Conservation (phyloP, 2,113 vertebrate species). For the Etia nguti region DNA sequence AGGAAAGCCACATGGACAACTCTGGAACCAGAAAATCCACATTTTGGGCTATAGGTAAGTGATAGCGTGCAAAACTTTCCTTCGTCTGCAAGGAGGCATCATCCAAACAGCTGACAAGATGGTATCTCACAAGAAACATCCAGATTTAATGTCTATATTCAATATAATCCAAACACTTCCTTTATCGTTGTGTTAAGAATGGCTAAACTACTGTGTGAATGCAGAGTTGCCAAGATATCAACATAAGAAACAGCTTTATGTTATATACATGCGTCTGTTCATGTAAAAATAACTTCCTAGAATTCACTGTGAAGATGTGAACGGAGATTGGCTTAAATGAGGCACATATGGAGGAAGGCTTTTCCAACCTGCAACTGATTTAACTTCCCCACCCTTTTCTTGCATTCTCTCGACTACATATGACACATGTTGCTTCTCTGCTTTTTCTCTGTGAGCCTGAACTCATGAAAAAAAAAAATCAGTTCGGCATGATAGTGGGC, state of each 20-base stretch:
- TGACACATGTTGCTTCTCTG: not conserved
- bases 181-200: not conserved
- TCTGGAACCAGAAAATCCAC: not conserved
- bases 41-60: not conserved
- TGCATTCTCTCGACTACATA: not conserved
- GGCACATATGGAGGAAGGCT: slow-evolving; percentile 18
- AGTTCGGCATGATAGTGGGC: not conserved
- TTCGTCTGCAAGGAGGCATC: not conserved
- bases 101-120: not conserved
- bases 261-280: not conserved
- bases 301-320: not conserved
- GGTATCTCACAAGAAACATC: not conserved
- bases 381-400: not conserved
- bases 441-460: not conserved
- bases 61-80: not conserved
- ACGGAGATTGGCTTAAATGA: not conserved
- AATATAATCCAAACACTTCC: not conserved
- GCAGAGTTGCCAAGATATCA: not conserved
- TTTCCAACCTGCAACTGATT: slow-evolving; percentile 45
- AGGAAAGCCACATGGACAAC: not conserved
- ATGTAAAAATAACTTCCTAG: not conserved
- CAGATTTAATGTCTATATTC: not conserved
- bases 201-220: not conserved
- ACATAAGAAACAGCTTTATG: not conserved
- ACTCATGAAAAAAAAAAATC: not conserved